Percentiles rank a stretch among this genome's conserved stretches.
Evolutionary conservation across 2,888 invertebrate species (phyloP).

Genomic region (Cosmopolites sordidus): DNA sequence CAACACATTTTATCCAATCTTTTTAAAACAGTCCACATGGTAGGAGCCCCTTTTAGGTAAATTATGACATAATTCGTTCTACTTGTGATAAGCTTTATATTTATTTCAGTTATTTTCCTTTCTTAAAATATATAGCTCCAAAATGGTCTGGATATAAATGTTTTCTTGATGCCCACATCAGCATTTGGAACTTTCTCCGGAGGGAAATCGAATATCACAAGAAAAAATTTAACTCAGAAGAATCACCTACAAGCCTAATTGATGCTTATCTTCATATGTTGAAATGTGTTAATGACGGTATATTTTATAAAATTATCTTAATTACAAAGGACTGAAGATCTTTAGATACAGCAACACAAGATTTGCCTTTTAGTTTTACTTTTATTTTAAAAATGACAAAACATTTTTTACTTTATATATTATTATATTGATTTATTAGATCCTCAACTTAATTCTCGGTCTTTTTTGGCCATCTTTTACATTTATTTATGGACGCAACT

Average conservation of each 20-base stretch:
- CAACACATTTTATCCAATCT: constrained; percentile 67
- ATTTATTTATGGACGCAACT: too few relatives aligned
- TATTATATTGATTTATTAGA: too few relatives aligned
- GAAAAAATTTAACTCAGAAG: constrained; percentile 54
- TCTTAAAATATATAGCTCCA: constrained; percentile 59
- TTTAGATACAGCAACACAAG: too few relatives aligned
- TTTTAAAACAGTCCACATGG: constrained; percentile 74
- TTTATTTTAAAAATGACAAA: too few relatives aligned
- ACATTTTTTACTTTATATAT: too few relatives aligned
- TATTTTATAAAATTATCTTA: too few relatives aligned
- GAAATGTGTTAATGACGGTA: constrained; percentile 54
- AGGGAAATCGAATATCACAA: constrained; percentile 71
- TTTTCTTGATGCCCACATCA: constrained; percentile 66
- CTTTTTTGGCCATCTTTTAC: too few relatives aligned
- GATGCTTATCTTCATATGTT: constrained; percentile 73
- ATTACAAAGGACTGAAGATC: too few relatives aligned
- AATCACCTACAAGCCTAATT: constrained; percentile 71
- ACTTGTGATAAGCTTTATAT: not conserved
- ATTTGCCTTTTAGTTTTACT: too few relatives aligned
- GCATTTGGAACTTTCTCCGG: constrained; percentile 68
- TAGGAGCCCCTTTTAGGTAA: constrained; percentile 74
- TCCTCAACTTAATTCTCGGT: too few relatives aligned
- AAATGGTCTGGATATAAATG: constrained; percentile 71
- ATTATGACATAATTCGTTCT: constrained; percentile 35
- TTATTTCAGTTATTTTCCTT: constrained; percentile 48